Base-by-base conservation (phyloP, 2,113 vertebrate genomes). In the Emydura subglobosa region DNA sequence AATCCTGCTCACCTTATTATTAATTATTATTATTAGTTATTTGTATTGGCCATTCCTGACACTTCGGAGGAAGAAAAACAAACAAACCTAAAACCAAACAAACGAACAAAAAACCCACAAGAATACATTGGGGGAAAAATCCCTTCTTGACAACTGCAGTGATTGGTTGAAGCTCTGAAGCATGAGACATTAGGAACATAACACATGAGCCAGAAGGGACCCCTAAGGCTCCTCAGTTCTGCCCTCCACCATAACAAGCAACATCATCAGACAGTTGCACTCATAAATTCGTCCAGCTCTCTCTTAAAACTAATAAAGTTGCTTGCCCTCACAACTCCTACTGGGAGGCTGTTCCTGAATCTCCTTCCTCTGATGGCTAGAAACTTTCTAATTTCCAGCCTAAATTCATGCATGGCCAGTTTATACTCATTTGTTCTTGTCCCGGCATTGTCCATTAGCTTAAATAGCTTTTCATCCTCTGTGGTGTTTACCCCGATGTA, bases 1-100 rank as follows among this genome's bases (percentile, higher is more conserved):
- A 94, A 95, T 87, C 95, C 57, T 59, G 83, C 83, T 94, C 87
- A 90, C 6, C 34, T 34, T 61, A 34, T 31, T 61, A 34, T 31
- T 61, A 61, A 61, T 61, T 31, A 61, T 61, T 61, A 61, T 54
- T 22, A 24, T 47, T 47, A 47, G 47, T 47, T 47, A 47, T 47
- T 47, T 68, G 61, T 61, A 31, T 61, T 68, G 61, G 34, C 31
- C 61, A n/a, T 68, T 16, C 31, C 34, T 65, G 61, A 65, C 14
- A 17, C 17, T 65, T n/a, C 31, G 14, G 61, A 65, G 13, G 7
- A 34, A n/a, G 31, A 4, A 61, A 61, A 61, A 25, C 10, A 47
- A 47, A 47, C 47, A 61, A 61, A 12, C 12, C 61, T 34, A 65
- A 65, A 65, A 34, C 31, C 31, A 65, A 55, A 55, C 8, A 53